Evolutionary conservation across 2,113 vertebrate species (phyloP).

Genomic region (Periophthalmodon schlosseri): DNA sequence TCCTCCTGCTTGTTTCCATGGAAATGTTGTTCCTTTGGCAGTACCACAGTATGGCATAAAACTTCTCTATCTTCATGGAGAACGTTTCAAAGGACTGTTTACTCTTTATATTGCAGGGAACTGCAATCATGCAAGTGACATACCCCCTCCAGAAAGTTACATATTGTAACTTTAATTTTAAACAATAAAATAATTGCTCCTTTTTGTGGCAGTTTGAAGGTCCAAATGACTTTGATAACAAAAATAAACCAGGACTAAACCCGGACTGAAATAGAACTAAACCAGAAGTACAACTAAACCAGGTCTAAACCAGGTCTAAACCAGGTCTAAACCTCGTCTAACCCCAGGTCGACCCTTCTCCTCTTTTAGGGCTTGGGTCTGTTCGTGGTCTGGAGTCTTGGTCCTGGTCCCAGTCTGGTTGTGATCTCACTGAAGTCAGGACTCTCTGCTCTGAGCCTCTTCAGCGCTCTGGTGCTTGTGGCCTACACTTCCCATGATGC

Average conservation of each 20-base stretch:
- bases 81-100: too few relatives aligned
- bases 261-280: neutral
- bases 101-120: too few relatives aligned
- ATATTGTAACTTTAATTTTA: too few relatives aligned
- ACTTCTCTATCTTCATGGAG: too few relatives aligned
- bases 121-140: too few relatives aligned
- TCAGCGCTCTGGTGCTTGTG: slow-evolving; percentile 82
- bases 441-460: slow-evolving; percentile 82
- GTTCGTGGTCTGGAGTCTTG: slow-evolving; percentile 87
- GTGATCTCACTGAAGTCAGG: slow-evolving; percentile 68
- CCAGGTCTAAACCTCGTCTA: neutral
- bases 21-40: too few relatives aligned
- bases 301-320: neutral
- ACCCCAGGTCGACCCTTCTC: neutral
- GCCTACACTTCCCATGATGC: slow-evolving; percentile 86
- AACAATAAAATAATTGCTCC: too few relatives aligned
- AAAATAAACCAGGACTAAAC: neutral
- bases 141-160: too few relatives aligned
- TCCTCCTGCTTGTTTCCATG: too few relatives aligned
- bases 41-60: too few relatives aligned
- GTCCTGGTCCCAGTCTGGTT: slow-evolving; percentile 79
- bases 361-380: slow-evolving; percentile 83
- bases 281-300: neutral
- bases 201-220: too few relatives aligned
- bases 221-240: too few relatives aligned